Evolutionary conservation across 1,140 invertebrate species (phyloP).

Genomic region (Micrasema minimum): DNA sequence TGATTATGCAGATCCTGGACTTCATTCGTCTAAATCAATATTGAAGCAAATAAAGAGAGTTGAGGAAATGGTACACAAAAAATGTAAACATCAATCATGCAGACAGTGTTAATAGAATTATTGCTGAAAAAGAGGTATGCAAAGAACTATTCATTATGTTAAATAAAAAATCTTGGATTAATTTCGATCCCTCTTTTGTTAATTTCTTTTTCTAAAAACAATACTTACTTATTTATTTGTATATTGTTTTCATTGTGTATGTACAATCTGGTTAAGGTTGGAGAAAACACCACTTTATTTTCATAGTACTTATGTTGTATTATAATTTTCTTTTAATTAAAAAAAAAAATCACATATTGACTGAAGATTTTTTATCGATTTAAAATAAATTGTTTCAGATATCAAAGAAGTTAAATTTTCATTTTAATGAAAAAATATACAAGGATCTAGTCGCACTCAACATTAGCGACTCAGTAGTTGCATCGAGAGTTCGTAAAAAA

Average conservation of each 20-base stretch:
- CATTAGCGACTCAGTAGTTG: constrained; percentile 55
- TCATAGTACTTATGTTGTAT: too few species aligned
- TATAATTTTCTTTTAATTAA: too few species aligned
- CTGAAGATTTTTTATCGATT: too few species aligned
- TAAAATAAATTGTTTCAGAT: constrained; percentile 54
- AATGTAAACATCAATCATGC: constrained; percentile 12
- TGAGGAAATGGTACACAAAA: constrained; percentile 13
- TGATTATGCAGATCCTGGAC: constrained; percentile 25
- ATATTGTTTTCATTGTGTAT: neutral
- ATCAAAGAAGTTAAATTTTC: constrained; percentile 63
- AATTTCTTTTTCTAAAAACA: too few species aligned
- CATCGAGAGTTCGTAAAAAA: constrained; percentile 56
- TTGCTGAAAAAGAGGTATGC: constrained; percentile 33
- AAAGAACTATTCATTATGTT: constrained; percentile 6
- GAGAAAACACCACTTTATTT: too few species aligned
- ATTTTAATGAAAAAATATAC: constrained; percentile 64
- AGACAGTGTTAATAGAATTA: neutral
- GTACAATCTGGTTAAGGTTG: too few species aligned
- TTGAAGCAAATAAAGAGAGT: constrained; percentile 37
- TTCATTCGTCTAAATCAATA: constrained; percentile 26
- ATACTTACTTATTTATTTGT: neutral
- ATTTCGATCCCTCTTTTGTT: too few species aligned
- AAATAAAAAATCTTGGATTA: too few species aligned
- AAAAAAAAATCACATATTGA: too few species aligned
- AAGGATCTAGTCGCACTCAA: constrained; percentile 65